phyloP scores from a whole-genome alignment of 2,113 vertebrate species.

The Corydoras sp. region DNA sequence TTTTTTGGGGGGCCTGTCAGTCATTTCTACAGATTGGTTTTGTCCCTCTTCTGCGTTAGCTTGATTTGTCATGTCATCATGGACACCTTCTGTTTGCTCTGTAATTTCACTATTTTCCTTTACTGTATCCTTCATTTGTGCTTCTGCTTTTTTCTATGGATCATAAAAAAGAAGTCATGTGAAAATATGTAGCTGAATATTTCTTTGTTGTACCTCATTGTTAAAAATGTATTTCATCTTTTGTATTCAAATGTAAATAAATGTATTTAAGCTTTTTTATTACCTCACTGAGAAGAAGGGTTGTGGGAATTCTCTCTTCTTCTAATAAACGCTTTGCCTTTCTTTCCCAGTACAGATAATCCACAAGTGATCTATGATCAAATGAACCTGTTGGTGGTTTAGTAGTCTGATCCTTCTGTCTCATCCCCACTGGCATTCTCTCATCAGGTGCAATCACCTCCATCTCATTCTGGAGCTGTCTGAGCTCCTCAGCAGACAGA shows the following conservation, averaged over 20 bases:
- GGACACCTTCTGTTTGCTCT: slow-evolving; percentile 36
- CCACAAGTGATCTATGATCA: slow-evolving; percentile 87
- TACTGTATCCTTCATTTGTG: slow-evolving; percentile 30
- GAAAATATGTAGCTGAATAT: neutral
- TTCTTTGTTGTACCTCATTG: neutral
- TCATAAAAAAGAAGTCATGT: neutral
- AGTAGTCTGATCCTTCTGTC: slow-evolving; percentile 90
- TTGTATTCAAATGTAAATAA: no score
- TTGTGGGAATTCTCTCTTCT: slow-evolving; percentile 83
- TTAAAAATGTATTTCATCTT: neutral
- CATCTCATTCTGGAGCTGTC: slow-evolving; percentile 88
- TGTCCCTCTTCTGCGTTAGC: slow-evolving; percentile 41
- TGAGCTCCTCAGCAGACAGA: slow-evolving; percentile 86
- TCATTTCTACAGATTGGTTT: slow-evolving; percentile 46
- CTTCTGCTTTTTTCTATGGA: slow-evolving; percentile 49
- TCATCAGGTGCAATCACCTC: slow-evolving; percentile 91
- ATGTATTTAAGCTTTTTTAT: no score
- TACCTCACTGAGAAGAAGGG: slow-evolving; percentile 77
- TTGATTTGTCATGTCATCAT: slow-evolving; percentile 56
- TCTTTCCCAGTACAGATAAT: slow-evolving; percentile 92
- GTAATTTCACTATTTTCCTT: slow-evolving; percentile 37
- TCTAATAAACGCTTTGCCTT: slow-evolving; percentile 86
- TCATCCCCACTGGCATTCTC: slow-evolving; percentile 80
- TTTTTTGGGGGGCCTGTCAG: slow-evolving; percentile 14
- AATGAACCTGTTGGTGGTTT: slow-evolving; percentile 84